Evolutionary conservation across 37 sponge, comb jelly and placozoan genomes (phyloP), one percentile per base, ranked within the genome.

Genomic region (Aphrocallistes beatrix): DNA sequence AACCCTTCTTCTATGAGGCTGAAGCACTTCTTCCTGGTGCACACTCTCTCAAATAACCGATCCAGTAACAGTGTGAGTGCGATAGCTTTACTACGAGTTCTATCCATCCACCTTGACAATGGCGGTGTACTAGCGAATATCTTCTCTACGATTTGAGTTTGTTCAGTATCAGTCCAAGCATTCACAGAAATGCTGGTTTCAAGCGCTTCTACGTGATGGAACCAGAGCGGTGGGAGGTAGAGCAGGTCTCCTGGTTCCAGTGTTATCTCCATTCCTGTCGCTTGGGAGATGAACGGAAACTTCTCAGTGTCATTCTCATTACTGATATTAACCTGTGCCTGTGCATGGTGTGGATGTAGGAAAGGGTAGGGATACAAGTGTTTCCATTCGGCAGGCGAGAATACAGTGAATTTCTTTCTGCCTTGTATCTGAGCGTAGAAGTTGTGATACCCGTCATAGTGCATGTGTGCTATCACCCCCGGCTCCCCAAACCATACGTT

Each of bases 381-480:
- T 38, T 91, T 88, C 93, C 93, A 95, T 39, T 88, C 69, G 38
- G 86, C 38, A 23, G 95, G 95, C 1, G 82, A 39, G 40, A 89
- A 89, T 37, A 95, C 81, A 0, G 85, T 89, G 82, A 95, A 95
- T 37, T 83, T 86, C 88, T 92, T 95, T 34, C 49, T 87, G n/a
- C 95, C 95, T 50, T 89, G 88, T 6, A 95, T 88, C 75, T 95
- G 95, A 17, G 90, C 89, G 39, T 92, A 95, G 39, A 95, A 91
- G 88, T 95, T 95, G 82, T 95, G 93, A 84, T 95, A 95, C n/a
- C 95, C 93, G 60, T 95, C 95, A 39, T 92, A 95, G 82, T 95
- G 95, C 45, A 91, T 91, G 86, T 95, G 95, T 39, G 93, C 95
- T 42, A 95, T 91, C 13, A 95, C 95, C 48, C 88, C 50, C 51